Evolutionary conservation across 2,888 invertebrate genomes (phyloP), one percentile per base, ranked within the genome.

Genomic region (Tipula unca): DNA sequence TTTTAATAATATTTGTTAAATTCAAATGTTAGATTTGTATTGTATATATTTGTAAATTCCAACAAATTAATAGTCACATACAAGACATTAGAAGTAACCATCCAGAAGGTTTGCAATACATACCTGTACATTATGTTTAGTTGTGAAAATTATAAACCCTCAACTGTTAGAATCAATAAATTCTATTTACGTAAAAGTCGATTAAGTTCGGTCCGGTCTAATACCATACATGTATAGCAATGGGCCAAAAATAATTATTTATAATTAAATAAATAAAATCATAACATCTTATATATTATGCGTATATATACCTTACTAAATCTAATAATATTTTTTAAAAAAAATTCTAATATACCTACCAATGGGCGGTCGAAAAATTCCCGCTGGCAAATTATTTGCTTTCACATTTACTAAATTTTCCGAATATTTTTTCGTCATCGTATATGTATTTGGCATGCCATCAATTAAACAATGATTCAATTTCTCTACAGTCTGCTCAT

Each of bases 361-460:
- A 86, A 91, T 91, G 84, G 91, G 91, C 82, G 91, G 90, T 10
- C 91, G 88, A 87, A 91, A 91, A 54, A 91, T 91, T 32, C 91
- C 91, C 13, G 90, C 91, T 29, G 91, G 91, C 86, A 91, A 87
- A 86, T 88, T 88, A 87, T 89, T 89, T 1, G 90, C 90, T 13
- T 89, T 89, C 88, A 91, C 91, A 87, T 91, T 91, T 25, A 91
- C 90, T 87, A 91, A 87, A 88, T 90, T 90, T 86, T 91, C 91
- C 5, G 91, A 90, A 85, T 90, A 91, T 86, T 90, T 90, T 87
- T 91, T 91, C 8, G 91, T 91, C 90, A 91, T 90, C 0, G 91
- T 91, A 54, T 91, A 91, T n/a, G 91, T 91, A 85, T 91, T 91
- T 82, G 91, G 91, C 89, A 91, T 89, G 69, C 89, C 89, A 42